Conservation (phyloP, 2,888 invertebrate genomes). For the Alitta virens region DNA sequence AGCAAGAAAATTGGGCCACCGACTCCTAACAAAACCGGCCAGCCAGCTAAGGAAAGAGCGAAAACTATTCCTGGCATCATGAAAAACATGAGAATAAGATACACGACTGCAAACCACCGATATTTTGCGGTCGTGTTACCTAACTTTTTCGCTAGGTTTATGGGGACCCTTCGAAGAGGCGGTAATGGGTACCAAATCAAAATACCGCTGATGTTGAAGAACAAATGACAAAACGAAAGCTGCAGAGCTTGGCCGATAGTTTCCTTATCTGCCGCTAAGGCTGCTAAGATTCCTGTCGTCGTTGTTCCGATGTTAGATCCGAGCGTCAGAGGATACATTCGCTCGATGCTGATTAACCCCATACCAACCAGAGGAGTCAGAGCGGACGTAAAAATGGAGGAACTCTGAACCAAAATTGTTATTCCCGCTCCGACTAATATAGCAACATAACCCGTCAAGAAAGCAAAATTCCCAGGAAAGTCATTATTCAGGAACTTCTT, state of each 20-base stretch:
- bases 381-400: constrained; percentile 64
- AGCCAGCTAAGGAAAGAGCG: constrained; percentile 35
- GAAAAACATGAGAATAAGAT: constrained; percentile 30
- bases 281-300: constrained; percentile 62
- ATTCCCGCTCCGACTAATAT: constrained; percentile 61
- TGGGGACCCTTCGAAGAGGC: constrained; percentile 57
- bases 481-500: constrained; percentile 30
- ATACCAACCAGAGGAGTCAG: constrained; percentile 64
- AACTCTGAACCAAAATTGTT: constrained; percentile 63
- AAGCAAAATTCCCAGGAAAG: constrained; percentile 32
- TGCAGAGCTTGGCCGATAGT: constrained; percentile 47
- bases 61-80: constrained; percentile 36
- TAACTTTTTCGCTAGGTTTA: constrained; percentile 57
- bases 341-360: constrained; percentile 60
- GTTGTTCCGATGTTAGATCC: constrained; percentile 65
- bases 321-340: constrained; percentile 63
- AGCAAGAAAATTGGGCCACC: constrained; percentile 31
- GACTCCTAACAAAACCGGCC: constrained; percentile 32
- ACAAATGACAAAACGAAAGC: constrained; percentile 52
- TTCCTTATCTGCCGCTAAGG: constrained; percentile 54
- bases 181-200: constrained; percentile 62
- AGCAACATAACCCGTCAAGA: constrained; percentile 59
- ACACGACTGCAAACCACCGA: constrained; percentile 61
- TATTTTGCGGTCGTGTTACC: constrained; percentile 60
- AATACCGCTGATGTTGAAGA: constrained; percentile 59